Conservation (phyloP, 2,797 vertebrate genomes). For the Danio albolineatus region DNA sequence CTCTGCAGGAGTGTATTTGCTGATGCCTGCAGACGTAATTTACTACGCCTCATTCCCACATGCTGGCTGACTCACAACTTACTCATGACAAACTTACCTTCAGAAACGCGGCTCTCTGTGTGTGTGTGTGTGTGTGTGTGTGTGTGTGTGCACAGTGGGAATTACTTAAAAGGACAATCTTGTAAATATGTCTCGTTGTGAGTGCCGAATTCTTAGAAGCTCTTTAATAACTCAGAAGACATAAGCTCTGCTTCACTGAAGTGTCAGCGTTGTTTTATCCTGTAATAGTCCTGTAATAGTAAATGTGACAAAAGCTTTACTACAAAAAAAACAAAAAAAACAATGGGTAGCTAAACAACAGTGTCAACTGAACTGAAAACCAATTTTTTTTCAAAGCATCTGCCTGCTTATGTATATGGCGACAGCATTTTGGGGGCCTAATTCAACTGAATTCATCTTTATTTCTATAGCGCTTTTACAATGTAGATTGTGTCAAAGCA, state of each 20-base stretch:
- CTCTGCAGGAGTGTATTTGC: constrained; percentile 64
- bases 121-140: not conserved
- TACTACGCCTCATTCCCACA: constrained; percentile 55
- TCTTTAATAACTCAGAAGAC: constrained; percentile 5
- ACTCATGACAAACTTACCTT: constrained; percentile 58
- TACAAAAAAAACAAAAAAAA: too few relatives aligned
- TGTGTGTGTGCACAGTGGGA: not conserved
- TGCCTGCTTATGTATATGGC: too few relatives aligned
- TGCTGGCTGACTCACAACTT: constrained; percentile 55
- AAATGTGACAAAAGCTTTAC: not conserved
- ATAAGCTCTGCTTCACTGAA: not conserved
- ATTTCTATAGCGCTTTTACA: too few relatives aligned
- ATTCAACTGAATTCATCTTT: too few relatives aligned
- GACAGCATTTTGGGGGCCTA: too few relatives aligned
- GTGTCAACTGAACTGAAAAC: too few relatives aligned
- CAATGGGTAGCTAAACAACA: too few relatives aligned
- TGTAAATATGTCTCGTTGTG: not conserved
- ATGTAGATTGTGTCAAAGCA: too few relatives aligned
- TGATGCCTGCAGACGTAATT: constrained; percentile 68
- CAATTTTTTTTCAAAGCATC: too few relatives aligned
- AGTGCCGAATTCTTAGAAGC: not conserved
- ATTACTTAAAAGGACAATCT: not conserved
- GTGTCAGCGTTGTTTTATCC: not conserved
- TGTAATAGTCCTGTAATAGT: not conserved
- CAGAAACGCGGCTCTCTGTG: constrained; percentile 30